Evolutionary conservation across 1,140 invertebrate species (phyloP).

Genomic region (Musca vetustissima): DNA sequence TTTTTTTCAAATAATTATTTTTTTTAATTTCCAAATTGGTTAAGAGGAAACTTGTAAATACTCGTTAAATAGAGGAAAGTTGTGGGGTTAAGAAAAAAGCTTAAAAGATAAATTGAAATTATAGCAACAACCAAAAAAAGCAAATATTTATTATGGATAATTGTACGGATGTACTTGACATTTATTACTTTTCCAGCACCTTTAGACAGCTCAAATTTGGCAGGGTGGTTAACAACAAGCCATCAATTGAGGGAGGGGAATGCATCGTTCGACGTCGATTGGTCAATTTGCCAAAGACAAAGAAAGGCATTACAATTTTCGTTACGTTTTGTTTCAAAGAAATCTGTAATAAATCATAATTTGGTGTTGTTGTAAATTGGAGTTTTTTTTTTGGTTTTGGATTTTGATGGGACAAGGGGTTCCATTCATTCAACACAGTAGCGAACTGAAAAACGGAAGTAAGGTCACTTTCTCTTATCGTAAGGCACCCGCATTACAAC

Average conservation of each 20-base stretch:
- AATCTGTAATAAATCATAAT: constrained; percentile 16
- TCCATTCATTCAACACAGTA: neutral
- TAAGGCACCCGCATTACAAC: neutral
- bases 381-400: no score
- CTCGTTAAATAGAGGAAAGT: no score
- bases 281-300: neutral
- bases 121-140: neutral
- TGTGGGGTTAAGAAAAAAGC: no score
- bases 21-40: neutral
- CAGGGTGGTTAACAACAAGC: no score
- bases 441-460: constrained; percentile 11
- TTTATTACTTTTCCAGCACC: constrained; percentile 8
- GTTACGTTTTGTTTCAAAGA: neutral
- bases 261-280: no score
- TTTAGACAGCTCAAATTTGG: neutral
- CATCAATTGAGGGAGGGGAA: no score
- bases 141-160: constrained; percentile 1
- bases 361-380: no score
- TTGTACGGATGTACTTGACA: constrained; percentile 17
- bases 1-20: constrained; percentile 1
- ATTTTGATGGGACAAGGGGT: neutral
- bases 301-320: neutral
- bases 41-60: no score
- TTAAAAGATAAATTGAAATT: neutral
- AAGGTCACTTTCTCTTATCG: constrained; percentile 12